A percentile compares a stretch with the other conserved stretches of the same genome.
Evolutionary conservation across 1,140 invertebrate genomes (phyloP).

Genomic region (Leptinotarsa defecta): DNA sequence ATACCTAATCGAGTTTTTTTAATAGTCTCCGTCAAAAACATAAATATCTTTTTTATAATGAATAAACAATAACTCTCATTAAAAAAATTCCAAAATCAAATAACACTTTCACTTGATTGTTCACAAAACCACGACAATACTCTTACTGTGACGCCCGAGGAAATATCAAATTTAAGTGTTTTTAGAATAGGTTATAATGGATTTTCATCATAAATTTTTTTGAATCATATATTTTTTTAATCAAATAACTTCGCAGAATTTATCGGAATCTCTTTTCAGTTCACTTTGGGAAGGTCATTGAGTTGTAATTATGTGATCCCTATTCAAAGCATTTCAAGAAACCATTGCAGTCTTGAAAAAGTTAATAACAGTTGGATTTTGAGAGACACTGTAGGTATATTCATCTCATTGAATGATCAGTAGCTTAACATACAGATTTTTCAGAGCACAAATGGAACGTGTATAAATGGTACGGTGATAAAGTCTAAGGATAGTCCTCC

Average conservation of each 20-base stretch:
- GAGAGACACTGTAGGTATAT: neutral
- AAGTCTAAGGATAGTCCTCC: neutral
- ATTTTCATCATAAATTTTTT: neutral
- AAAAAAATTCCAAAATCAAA: too few species aligned
- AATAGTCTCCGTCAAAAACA: neutral
- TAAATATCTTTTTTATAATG: neutral
- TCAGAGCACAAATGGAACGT: slow-evolving; percentile 14
- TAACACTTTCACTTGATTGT: neutral
- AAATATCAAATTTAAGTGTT: too few species aligned
- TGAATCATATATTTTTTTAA: neutral
- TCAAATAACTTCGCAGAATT: neutral
- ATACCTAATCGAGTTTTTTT: neutral
- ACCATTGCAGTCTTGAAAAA: neutral
- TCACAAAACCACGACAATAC: neutral
- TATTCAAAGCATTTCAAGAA: neutral
- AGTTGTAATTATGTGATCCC: neutral
- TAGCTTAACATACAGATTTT: neutral
- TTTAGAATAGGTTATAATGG: too few species aligned
- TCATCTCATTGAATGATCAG: neutral
- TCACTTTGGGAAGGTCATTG: neutral
- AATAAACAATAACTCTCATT: neutral
- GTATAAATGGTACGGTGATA: neutral
- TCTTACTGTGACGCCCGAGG: too few species aligned
- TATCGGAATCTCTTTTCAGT: neutral
- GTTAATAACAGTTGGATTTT: neutral